phyloP scores from a whole-genome alignment of 2,113 vertebrate genomes.

The Daubentonia madagascariensis region DNA sequence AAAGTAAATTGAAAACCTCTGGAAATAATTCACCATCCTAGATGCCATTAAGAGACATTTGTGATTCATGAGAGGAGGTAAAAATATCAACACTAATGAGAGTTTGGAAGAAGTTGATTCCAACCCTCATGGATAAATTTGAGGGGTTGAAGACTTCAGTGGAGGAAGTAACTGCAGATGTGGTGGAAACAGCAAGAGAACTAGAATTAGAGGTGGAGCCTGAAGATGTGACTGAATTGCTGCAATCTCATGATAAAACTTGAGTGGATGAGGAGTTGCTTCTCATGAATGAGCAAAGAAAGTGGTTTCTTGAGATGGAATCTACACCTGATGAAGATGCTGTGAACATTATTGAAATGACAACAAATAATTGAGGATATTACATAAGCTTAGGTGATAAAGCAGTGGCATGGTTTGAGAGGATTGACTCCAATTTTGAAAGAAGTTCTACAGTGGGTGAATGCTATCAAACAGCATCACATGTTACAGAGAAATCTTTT shows the following conservation, averaged over 20 bases:
- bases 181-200: background rate
- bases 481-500: no score
- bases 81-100: background rate
- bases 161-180: background rate
- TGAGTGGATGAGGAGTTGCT: background rate
- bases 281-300: background rate
- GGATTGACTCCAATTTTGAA: no score
- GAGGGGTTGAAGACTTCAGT: background rate
- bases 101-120: background rate
- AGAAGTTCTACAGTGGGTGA: no score
- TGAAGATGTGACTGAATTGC: no score
- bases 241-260: background rate
- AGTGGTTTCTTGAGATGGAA: background rate
- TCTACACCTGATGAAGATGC: background rate
- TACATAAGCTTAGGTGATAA: no score
- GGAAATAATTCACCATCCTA: background rate
- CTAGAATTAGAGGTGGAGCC: background rate
- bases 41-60: background rate
- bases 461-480: no score
- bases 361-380: no score
- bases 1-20: background rate
- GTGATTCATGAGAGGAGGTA: background rate
- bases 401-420: no score
- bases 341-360: no score
- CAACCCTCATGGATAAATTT: background rate